Evolutionary conservation across 2,797 vertebrate genomes (phyloP), one percentile per base, ranked within the genome.

Genomic region (Pelochelys cantorii): DNA sequence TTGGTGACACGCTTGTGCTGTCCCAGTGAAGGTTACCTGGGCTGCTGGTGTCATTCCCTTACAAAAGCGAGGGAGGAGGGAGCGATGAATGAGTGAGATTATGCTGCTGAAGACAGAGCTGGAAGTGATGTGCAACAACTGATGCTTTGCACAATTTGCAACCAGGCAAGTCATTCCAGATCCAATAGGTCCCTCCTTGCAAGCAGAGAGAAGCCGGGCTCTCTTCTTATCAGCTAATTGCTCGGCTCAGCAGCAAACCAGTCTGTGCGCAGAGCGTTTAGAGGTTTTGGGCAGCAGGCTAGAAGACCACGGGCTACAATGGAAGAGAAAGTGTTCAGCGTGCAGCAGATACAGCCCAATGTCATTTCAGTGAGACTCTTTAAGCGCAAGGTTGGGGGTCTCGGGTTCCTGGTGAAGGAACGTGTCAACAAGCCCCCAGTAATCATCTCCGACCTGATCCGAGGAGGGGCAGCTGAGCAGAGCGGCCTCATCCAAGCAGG

Each of bases 351-450:
- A 96, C 99, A 99, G 95, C 99, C 99, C 96, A 99, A 99, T 84
- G 99, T 99, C 98, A 99, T 99, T 97, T 99, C 99, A 0, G 99
- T 99, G 91, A 99, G 99, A 84, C 99, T 99, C 88, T 99, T 99
- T 98, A 99, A 99, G 95, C 98, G 99, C 95, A 99, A 99, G 95
- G 98, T 99, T 48, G 99, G 99, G 3, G 99, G 99, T 65, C 98
- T 99, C 95, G 99, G 99, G 56, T 99, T 99, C 89, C 97, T 99
- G 95, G 99, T 99, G 94, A 99, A 99, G 98, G 99, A 99, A 93
- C 98, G 99, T 23, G 98, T 99, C 88, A 99, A 98, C 98, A 99
- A 99, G 95, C 99, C 99, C 0, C 99, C 99, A 0, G 98, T 99
- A 96, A 99, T 99, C 86, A 98, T 99, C 97, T 99, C 99, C 0